These are phyloP conservation scores for Parauchenoglanis punctatus DNA, from an alignment of 2,797 vertebrate genomes.

Conservation along the genomic window DNA sequence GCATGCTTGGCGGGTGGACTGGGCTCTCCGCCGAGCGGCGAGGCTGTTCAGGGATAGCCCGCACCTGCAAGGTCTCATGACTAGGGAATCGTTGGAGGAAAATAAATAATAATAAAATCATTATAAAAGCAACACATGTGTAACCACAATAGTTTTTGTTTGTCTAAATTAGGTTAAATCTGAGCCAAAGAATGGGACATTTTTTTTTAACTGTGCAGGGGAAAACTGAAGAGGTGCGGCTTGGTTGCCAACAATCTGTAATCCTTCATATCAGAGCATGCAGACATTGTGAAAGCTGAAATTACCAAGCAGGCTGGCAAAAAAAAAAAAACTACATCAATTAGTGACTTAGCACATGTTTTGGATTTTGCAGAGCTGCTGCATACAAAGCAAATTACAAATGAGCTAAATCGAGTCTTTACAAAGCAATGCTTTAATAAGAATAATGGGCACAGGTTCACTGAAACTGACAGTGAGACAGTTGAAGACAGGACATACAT, in stretches of 20 bases:
- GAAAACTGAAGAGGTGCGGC: conserved; percentile 11
- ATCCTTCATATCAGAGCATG: conserved; percentile 50
- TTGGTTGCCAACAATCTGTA: conserved; percentile 31
- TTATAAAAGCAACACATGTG: conserved; percentile 28
- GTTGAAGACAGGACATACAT: background rate
- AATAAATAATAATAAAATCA: conserved; percentile 18
- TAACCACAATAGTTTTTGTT: background rate
- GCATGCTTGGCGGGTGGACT: background rate
- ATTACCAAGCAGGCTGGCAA: conserved; percentile 33
- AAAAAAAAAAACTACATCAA: conserved; percentile 7
- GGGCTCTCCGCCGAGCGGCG: conserved; percentile 22
- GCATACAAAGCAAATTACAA: background rate
- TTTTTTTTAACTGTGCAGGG: conserved; percentile 3
- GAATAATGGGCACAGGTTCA: background rate
- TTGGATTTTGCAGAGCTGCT: background rate
- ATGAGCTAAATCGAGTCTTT: background rate
- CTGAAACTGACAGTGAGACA: background rate
- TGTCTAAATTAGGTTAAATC: conserved; percentile 34
- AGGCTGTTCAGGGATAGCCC: conserved; percentile 39
- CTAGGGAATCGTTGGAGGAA: conserved; percentile 15
- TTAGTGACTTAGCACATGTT: conserved; percentile 19
- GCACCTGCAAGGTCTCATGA: conserved; percentile 37
- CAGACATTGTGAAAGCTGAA: conserved; percentile 23
- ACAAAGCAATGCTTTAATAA: background rate
- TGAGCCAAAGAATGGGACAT: conserved; percentile 25